Evolutionary conservation across 2,888 invertebrate genomes (phyloP).

Genomic region (Ephialtes manifestator): DNA sequence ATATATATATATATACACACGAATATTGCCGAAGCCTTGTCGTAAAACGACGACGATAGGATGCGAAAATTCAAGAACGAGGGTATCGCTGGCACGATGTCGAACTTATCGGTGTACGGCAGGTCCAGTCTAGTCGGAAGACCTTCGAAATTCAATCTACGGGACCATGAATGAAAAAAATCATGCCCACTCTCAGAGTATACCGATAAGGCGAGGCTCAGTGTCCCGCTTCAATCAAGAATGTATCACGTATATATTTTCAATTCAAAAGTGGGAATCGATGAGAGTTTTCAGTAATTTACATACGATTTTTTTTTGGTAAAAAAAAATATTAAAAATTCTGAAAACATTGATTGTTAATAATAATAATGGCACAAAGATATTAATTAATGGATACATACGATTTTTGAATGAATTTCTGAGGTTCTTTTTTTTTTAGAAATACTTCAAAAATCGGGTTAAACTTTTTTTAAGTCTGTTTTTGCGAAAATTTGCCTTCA

Average conservation of each 20-base stretch:
- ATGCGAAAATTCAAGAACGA: constrained; percentile 51
- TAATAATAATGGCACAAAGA: too few species aligned
- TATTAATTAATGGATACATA: too few species aligned
- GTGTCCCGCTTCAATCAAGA: background rate
- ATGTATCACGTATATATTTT: background rate
- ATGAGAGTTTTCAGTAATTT: too few species aligned
- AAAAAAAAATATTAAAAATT: too few species aligned
- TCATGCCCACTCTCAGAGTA: constrained; percentile 70
- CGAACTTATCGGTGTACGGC: constrained; percentile 60
- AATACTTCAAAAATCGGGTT: too few species aligned
- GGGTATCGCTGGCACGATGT: constrained; percentile 73
- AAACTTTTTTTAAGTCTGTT: too few species aligned
- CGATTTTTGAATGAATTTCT: too few species aligned
- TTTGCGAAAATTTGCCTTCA: too few species aligned
- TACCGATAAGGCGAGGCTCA: constrained; percentile 48
- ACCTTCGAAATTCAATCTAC: constrained; percentile 77
- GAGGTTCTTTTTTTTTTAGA: too few species aligned
- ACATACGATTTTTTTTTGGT: too few species aligned
- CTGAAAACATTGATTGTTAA: too few species aligned
- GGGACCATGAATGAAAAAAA: constrained; percentile 81
- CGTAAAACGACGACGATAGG: constrained; percentile 64
- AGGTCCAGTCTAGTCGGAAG: constrained; percentile 79
- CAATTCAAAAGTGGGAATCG: too few species aligned
- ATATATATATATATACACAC: constrained; percentile 33
- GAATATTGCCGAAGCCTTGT: constrained; percentile 65